A percentile compares a stretch with the other conserved stretches of the same genome.
phyloP scores from a whole-genome alignment of 2,113 vertebrate species.

The Apeltes quadracus region DNA sequence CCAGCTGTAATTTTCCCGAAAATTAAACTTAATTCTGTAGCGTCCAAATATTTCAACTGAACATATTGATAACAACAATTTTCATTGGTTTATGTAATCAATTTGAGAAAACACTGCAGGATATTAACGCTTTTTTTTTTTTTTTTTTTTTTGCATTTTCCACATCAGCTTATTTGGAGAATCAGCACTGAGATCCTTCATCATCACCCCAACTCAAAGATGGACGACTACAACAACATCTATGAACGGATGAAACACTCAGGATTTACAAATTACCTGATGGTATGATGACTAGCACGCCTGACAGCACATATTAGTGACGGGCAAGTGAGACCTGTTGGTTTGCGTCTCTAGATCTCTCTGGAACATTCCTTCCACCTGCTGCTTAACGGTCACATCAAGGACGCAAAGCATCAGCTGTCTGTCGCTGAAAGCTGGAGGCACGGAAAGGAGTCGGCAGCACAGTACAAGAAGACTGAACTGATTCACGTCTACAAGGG shows the following conservation, averaged over 20 bases:
- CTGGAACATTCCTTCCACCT: constrained; percentile 89
- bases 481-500: constrained; percentile 88
- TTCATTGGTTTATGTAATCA: not conserved
- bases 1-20: not conserved
- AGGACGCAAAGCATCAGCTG: constrained; percentile 85
- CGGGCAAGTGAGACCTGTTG: not conserved
- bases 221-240: constrained; percentile 84
- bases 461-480: constrained; percentile 78
- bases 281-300: constrained; percentile 72
- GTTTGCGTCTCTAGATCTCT: constrained; percentile 78
- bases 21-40: not conserved
- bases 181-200: constrained; percentile 88
- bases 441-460: constrained; percentile 79
- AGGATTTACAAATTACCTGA: constrained; percentile 85
- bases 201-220: constrained; percentile 82
- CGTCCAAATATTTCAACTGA: not conserved
- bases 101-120: not conserved
- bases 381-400: constrained; percentile 82
- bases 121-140: not conserved
- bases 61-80: not conserved
- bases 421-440: constrained; percentile 87
- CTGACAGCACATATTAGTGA: not conserved
- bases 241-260: constrained; percentile 89
- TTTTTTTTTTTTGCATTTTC: constrained; percentile 2
- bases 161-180: constrained; percentile 86